A percentile compares a stretch with the other conserved stretches of the same genome.
Conservation (phyloP, 1,140 invertebrate species). For the Drosophila pseudoananassae region DNA sequence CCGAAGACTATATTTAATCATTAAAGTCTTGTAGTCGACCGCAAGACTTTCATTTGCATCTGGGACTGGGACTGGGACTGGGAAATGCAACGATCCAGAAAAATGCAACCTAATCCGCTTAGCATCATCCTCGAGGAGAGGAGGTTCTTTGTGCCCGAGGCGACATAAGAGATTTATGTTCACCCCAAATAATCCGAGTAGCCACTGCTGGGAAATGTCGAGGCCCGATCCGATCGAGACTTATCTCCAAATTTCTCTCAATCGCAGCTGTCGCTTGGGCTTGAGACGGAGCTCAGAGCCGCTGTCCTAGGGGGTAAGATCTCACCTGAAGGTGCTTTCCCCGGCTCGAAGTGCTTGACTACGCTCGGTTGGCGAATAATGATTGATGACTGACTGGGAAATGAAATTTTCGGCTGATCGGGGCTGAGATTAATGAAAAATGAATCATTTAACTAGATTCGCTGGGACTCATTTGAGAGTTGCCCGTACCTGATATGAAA, state of each 20-base stretch:
- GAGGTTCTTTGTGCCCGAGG: constrained; percentile 34
- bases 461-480: constrained; percentile 13
- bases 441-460: constrained; percentile 34
- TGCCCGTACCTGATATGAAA: constrained; percentile 8
- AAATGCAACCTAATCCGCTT: constrained; percentile 69
- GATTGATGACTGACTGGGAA: constrained; percentile 52
- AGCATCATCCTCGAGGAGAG: constrained; percentile 25
- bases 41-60: constrained; percentile 31
- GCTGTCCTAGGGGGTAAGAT: constrained; percentile 17
- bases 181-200: constrained; percentile 39
- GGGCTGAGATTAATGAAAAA: constrained; percentile 41
- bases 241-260: constrained; percentile 25
- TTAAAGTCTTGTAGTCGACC: constrained; percentile 7
- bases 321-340: constrained; percentile 13
- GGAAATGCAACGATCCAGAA: constrained; percentile 58
- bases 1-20: background rate
- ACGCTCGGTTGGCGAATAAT: constrained; percentile 28
- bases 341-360: constrained; percentile 18
- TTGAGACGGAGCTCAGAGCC: constrained; percentile 15
- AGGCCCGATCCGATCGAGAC: constrained; percentile 18
- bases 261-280: constrained; percentile 27
- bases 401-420: constrained; percentile 36
- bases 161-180: constrained; percentile 52
- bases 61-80: constrained; percentile 23
- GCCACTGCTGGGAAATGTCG: constrained; percentile 23